phyloP scores from a whole-genome alignment of 2,113 vertebrate species.

The Nymphicus hollandicus region DNA sequence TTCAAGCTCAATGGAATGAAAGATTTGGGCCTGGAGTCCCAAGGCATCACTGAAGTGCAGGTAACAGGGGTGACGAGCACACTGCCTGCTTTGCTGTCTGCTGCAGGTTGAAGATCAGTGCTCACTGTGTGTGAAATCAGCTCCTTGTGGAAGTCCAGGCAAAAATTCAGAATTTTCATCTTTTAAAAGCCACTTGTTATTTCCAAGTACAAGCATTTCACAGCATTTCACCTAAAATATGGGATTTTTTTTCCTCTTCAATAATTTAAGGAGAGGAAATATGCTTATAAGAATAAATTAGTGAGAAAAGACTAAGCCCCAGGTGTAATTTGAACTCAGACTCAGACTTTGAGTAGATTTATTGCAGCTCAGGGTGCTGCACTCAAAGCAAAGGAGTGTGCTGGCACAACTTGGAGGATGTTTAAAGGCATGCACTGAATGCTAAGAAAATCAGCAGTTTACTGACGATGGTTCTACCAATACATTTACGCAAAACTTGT shows the following conservation, averaged over 20 bases:
- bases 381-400: not conserved
- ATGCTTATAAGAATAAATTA: not conserved
- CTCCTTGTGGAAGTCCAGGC: not conserved
- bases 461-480: not conserved
- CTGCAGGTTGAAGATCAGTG: not conserved
- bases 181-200: not conserved
- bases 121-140: not conserved
- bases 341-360: not conserved
- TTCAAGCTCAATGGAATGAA: not conserved
- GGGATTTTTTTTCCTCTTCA: accelerated
- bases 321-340: not conserved
- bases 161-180: not conserved
- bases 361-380: accelerated
- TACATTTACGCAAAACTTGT: slow-evolving; percentile 9
- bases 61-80: not conserved
- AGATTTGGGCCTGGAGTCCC: accelerated
- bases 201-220: not conserved
- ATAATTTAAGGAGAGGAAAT: not conserved
- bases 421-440: not conserved
- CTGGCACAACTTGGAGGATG: not conserved
- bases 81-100: not conserved
- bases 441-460: not conserved
- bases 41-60: not conserved
- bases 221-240: not conserved
- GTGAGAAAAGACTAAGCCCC: not conserved